Evolutionary conservation across 2,888 invertebrate genomes (phyloP).

Genomic region (Keiferia lycopersicella): DNA sequence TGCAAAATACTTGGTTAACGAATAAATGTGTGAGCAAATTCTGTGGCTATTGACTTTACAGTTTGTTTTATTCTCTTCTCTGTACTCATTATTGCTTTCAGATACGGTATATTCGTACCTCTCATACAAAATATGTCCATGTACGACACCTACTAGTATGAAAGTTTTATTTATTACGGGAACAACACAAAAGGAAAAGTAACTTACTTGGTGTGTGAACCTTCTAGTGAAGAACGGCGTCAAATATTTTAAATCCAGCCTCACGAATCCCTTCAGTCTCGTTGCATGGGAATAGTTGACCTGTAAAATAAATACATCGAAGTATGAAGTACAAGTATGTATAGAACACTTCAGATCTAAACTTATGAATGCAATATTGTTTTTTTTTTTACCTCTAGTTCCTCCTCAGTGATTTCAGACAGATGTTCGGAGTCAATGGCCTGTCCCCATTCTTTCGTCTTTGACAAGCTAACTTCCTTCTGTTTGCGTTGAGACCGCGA

Average conservation of each 20-base stretch:
- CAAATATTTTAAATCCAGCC: slow-evolving; percentile 95
- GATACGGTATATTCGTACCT: too few relatives aligned
- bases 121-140: too few relatives aligned
- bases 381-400: slow-evolving; percentile 93
- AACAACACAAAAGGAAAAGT: not conserved
- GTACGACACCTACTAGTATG: too few relatives aligned
- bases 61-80: too few relatives aligned
- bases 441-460: slow-evolving; percentile 99
- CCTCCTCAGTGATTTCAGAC: slow-evolving; percentile 96
- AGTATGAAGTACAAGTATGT: not conserved
- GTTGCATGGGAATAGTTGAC: slow-evolving; percentile 88
- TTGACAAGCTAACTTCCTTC: slow-evolving; percentile 95
- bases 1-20: too few relatives aligned
- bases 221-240: slow-evolving; percentile 97
- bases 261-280: slow-evolving; percentile 92
- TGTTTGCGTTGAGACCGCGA: slow-evolving; percentile 81
- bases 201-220: slow-evolving; percentile 93
- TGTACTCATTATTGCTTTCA: too few relatives aligned
- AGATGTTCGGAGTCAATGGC: slow-evolving; percentile 96
- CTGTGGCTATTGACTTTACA: too few relatives aligned
- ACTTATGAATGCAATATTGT: too few relatives aligned
- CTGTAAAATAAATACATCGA: slow-evolving; percentile 49
- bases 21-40: too few relatives aligned
- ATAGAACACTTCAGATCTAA: too few relatives aligned
- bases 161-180: not conserved